Base-by-base conservation (phyloP, 1,140 invertebrate genomes). In the Saccostrea glomerata region DNA sequence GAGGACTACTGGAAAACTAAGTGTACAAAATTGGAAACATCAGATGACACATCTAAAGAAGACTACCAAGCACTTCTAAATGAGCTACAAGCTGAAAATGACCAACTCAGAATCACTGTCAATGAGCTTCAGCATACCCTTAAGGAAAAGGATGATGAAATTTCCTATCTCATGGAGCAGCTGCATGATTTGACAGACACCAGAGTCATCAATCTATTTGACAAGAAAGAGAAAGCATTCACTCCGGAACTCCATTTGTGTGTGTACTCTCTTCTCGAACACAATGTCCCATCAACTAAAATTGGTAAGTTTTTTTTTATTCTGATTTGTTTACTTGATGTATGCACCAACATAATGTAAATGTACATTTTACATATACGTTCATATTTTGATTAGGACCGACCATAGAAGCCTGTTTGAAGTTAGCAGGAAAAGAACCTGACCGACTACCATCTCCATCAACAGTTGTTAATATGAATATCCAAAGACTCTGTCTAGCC, bases 401-500 rank as follows among this genome's bases (percentile, higher is more conserved):
- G 30, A 82, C 84, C 15, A 88, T 88, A 15, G 77, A 90, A 82
- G 25, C 47, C 2, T 23, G 73, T 60, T 58, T 87, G 9, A 86
- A 88, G 58, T 60, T 90, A 3, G 88, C 55, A n/a, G 36, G 36
- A 25, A 70, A 58, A 83, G 82, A 73, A 60, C 47, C 87, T 13
- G 86, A 89, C 20, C 85, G 77, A 25, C 86, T 89, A 11, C 87
- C 82, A 56, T 89, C 55, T 40, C 30, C n/a, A 5, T 30, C 90
- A 86, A 87, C 86, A 13, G 66, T 89, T 5, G 87, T 85, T 58
- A 88, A 90, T 30, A 90, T 89, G 70, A 90, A 89, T 77, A 83
- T 90, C 66, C 86, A 90, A 63, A 63, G 88, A 77, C 56, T 87
- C 36, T 36, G 25, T 25, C 15, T 89, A n/a, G 66, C 47, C 1